A percentile compares a stretch with the other conserved stretches of the same genome.
Conservation (phyloP, 37 sponge, comb jelly and placozoan species). For the Corticium candelabrum region DNA sequence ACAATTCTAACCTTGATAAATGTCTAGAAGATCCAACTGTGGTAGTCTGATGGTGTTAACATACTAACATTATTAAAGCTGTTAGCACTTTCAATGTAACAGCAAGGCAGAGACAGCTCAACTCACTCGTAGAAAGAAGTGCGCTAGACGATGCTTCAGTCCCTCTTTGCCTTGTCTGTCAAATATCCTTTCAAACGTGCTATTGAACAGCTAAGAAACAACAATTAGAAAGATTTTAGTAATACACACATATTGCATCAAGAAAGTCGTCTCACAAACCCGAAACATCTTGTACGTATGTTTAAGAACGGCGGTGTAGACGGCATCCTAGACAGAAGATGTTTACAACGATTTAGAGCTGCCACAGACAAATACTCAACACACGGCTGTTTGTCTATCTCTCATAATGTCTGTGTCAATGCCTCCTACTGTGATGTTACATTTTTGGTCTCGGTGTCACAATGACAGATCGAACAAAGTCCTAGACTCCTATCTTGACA, state of each 20-base stretch:
- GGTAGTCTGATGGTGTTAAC: slow-evolving; percentile 11
- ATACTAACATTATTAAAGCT: too few species aligned
- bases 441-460: too few species aligned
- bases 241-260: not conserved
- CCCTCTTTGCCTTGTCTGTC: slow-evolving; percentile 29
- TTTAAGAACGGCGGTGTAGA: slow-evolving; percentile 33
- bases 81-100: too few species aligned
- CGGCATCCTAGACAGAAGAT: slow-evolving; percentile 33
- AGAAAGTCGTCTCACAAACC: slow-evolving; percentile 9
- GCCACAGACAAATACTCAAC: too few species aligned
- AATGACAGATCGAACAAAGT: not conserved
- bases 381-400: too few species aligned
- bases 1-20: not conserved
- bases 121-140: too few species aligned
- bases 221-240: slow-evolving; percentile 3
- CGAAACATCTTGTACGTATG: slow-evolving; percentile 52
- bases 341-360: not conserved
- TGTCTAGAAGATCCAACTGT: not conserved
- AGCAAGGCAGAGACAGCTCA: too few species aligned
- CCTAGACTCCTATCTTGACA: too few species aligned
- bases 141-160: slow-evolving; percentile 34
- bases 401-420: too few species aligned
- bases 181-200: slow-evolving; percentile 21
- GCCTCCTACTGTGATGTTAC: too few species aligned
- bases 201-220: slow-evolving; percentile 49